Base-by-base conservation (phyloP, 2,888 invertebrate genomes). In the Odiellus spinosus region DNA sequence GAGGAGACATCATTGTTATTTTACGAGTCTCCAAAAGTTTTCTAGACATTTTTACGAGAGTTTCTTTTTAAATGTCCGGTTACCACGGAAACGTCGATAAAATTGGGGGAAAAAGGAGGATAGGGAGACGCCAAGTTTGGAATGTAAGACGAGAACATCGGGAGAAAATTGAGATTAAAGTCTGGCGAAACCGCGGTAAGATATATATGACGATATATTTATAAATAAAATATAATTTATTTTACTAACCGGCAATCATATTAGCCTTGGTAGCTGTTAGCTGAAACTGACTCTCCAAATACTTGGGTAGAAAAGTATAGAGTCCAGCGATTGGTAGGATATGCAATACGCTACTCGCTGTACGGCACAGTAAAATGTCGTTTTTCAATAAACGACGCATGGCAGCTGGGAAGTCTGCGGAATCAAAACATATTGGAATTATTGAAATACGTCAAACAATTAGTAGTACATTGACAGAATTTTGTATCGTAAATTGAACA, bases 271-370 rank as follows among this genome's bases (percentile, higher is more conserved):
- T 82, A 44, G 88, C 84, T 10, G 87, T 80, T 64, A 88, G 69
- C 47, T 85, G 76, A 71, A 88, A 90, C 72, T 90, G 87, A 54
- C 84, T 82, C 72, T 90, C 88, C 58, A 90, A 71, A 67, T 88
- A 90, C 67, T 90, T 90, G 51, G 90, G 88, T 61, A 90, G 73
- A 68, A 90, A 90, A 53, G 87, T 86, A 70, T 88, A 88, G 21
- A 90, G 74, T 2, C 88, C 90, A 55, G 87, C 86, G 60, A 90
- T 86, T 46, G 88, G 88, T 64, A 90, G 72, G 62, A 88, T 75
- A 64, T 90, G 88, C 39, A 88, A 73, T 12, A 90, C 88, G 49
- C 84, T 85, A 59, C 85, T 85, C 32, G 86, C 87, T 14, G 87
- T 88, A 39, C 88, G 76, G 67, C 83, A 84, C 80, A 90, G 84